Base-by-base conservation (phyloP, 2,888 invertebrate genomes). In the Stenodera caucasica region DNA sequence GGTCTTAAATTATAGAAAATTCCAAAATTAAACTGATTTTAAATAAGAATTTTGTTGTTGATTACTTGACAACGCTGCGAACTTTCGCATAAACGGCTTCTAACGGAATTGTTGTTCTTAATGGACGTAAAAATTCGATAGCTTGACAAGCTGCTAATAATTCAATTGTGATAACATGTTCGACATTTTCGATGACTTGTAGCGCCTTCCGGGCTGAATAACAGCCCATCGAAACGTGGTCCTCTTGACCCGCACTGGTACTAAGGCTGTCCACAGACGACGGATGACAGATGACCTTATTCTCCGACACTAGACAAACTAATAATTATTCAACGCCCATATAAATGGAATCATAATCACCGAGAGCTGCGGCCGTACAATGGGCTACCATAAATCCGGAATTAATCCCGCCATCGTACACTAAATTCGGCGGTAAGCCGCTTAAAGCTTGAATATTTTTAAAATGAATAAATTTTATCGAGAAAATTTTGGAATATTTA, bases 221-320 rank as follows among this genome's bases (percentile, higher is more conserved):
- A 9, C 86, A 87, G 14, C 88, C 88, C 88, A 88, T 88, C 9
- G 86, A 86, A 45, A 88, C 88, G 75, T 89, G 88, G 75, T 88
- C 88, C 74, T 88, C 88, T 29, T 87, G 87, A 9, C 86, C 87
- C 21, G 86, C 88, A 69, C 85, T 86, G 1, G 88, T 89, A 50
- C 86, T 84, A 65, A 88, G 78, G 23, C 86, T 86, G 76, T 88
- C 88, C 26, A 86, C 86, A 2, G 86, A 86, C 1, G 88, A 83
- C 2, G 88, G 88, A 75, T 88, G 88, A 68, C 87, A 87, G 21
- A 88, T 76, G 1, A 86, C 86, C 73, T 88, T 89, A 79, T 88
- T 89, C 76, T 88, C 88, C 0, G 87, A 87, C 21, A 88, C 88
- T 86, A 70, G 12, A 2, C 1, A 8, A 55, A 53, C 26, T 37